Evolutionary conservation across 2,113 vertebrate species (phyloP), one percentile per base, ranked within the genome.

Genomic region (Peucedramus taeniatus): DNA sequence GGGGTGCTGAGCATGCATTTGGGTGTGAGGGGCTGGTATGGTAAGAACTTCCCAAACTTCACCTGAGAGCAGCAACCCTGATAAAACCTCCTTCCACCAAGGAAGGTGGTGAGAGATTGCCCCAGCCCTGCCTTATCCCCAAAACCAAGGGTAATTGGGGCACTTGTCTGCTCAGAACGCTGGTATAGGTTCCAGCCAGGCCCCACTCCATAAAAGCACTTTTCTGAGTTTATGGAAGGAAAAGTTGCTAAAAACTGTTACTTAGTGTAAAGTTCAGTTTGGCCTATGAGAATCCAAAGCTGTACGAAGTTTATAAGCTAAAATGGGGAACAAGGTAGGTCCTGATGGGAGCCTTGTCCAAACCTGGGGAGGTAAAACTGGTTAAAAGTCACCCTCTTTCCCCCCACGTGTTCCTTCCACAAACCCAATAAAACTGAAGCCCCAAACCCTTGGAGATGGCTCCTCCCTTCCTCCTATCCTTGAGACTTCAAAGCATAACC

Each of bases 61-160:
- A 15, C 21, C 57, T 8, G 35, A 72, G 54, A 84, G 44, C 59
- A 30, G 59, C 19, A 28, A 7, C 31, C 3, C 47, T 3, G 39
- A 44, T 20, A 28, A 61, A 72, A 53, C 39, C 63, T 81, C 53
- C 24, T n/a, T n/a, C n/a, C n/a, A n/a, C n/a, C n/a, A n/a, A n/a
- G n/a, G n/a, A n/a, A n/a, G n/a, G n/a, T n/a, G n/a, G n/a, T n/a
- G n/a, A 37, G 64, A 33, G 22, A 16, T 6, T 40, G 47, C 47
- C 51, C 68, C 57, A 53, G 33, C 9, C 19, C 57, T 21, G 8
- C 28, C 59, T 56, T 14, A 8, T 22, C 37, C 37, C 40, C 16
- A 0, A 15, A 56, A 35, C 5, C 11, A 0, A 22, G 3, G 23
- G 19, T 12, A 15, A 19, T 0, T 4, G 27, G 60, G 50, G 28